Evolutionary conservation across 2,888 invertebrate species (phyloP).

Genomic region (Alloplasta piceator): DNA sequence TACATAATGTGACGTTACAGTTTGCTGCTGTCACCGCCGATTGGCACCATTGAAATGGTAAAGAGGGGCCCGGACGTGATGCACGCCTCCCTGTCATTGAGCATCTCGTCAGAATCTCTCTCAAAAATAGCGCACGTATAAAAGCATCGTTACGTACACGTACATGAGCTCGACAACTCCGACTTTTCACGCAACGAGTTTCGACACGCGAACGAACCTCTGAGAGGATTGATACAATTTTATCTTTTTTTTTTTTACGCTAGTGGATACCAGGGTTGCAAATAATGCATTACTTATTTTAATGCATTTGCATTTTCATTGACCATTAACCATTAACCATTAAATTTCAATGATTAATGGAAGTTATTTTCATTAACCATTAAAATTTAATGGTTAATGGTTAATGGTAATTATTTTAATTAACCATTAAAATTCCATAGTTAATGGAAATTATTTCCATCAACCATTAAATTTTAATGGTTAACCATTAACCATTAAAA

Average conservation of each 20-base stretch:
- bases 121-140: constrained; percentile 20
- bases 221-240: constrained; percentile 33
- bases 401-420: too few species aligned
- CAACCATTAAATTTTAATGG: too few species aligned
- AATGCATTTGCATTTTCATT: too few species aligned
- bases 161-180: constrained; percentile 31
- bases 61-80: constrained; percentile 76
- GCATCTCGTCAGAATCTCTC: constrained; percentile 64
- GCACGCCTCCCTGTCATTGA: constrained; percentile 76
- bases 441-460: too few species aligned
- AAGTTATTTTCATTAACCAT: too few species aligned
- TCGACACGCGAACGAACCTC: constrained; percentile 54
- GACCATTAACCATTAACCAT: too few species aligned
- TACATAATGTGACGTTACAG: constrained; percentile 67
- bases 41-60: constrained; percentile 80
- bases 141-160: too few species aligned
- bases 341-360: too few species aligned
- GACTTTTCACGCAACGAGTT: constrained; percentile 55
- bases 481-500: too few species aligned
- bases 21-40: constrained; percentile 76
- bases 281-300: too few species aligned
- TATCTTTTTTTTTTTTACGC: neutral
- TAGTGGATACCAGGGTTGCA: constrained; percentile 9
- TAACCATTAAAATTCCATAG: too few species aligned
- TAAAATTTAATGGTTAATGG: too few species aligned